These are phyloP conservation scores for Ophiothrix spiculata DNA, from an alignment of 35 echinoderm and acorn worm species.

Conservation along the genomic window DNA sequence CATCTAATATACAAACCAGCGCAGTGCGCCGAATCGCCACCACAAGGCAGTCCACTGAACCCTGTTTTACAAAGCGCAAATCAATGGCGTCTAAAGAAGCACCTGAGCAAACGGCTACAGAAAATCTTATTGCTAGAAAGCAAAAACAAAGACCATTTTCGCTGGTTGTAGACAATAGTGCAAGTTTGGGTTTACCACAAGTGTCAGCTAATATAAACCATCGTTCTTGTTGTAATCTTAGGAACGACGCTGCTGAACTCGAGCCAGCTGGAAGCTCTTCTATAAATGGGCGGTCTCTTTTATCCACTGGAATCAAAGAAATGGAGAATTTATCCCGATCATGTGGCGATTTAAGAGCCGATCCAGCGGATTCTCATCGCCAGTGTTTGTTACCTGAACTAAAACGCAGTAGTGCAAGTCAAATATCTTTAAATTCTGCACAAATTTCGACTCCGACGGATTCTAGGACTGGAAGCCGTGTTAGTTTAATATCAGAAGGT, in stretches of 20 bases:
- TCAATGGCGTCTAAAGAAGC: neutral
- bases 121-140: conserved; percentile 31
- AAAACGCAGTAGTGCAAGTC: conserved; percentile 8
- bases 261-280: conserved; percentile 13
- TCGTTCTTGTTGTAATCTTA: neutral
- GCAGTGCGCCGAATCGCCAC: neutral
- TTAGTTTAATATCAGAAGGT: conserved; percentile 52
- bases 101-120: neutral
- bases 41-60: neutral
- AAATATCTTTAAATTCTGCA: conserved; percentile 40
- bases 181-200: conserved; percentile 6
- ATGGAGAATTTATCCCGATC: conserved; percentile 29
- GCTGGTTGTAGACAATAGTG: conserved; percentile 43
- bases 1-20: conserved; percentile 5
- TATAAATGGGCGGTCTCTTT: conserved; percentile 4
- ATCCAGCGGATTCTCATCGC: conserved; percentile 4
- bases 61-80: conserved; percentile 10
- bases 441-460: conserved; percentile 54
- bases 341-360: conserved; percentile 1
- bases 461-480: conserved; percentile 36
- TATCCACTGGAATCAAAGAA: neutral
- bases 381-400: neutral
- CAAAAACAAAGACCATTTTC: conserved; percentile 49
- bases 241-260: conserved; percentile 13
- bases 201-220: conserved; percentile 22